Conservation (phyloP, 2,888 invertebrate species). For the Bimastos eiseni region DNA sequence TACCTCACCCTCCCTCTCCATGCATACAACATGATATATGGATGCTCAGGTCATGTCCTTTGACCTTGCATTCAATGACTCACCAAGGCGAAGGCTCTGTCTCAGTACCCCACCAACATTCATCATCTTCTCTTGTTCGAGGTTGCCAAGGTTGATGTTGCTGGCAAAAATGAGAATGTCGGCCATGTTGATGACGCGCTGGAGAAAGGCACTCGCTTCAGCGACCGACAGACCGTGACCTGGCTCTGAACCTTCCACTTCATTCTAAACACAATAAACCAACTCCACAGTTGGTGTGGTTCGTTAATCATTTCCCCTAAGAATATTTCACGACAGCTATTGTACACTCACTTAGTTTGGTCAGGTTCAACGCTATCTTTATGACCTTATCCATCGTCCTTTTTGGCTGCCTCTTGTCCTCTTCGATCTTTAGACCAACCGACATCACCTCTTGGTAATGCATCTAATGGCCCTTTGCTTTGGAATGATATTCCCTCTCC, state of each 20-base stretch:
- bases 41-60: neutral
- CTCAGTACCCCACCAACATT: slow-evolving; percentile 94
- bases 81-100: slow-evolving; percentile 84
- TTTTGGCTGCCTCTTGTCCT: too few species aligned
- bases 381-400: too few species aligned
- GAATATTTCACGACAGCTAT: neutral
- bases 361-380: too few species aligned
- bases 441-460: too few species aligned
- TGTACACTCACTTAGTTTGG: too few species aligned
- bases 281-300: neutral
- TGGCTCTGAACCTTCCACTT: slow-evolving; percentile 70
- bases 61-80: slow-evolving; percentile 33
- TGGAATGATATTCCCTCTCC: too few species aligned
- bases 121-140: slow-evolving; percentile 99
- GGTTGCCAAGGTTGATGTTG: slow-evolving; percentile 91
- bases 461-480: too few species aligned
- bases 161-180: slow-evolving; percentile 97
- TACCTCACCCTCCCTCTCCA: too few species aligned
- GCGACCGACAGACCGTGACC: slow-evolving; percentile 98
- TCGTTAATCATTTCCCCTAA: neutral
- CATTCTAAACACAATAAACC: neutral
- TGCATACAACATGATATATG: too few species aligned
- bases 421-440: too few species aligned
- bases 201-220: slow-evolving; percentile 97
- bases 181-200: slow-evolving; percentile 94